These are phyloP conservation scores for Apamea anceps DNA, from an alignment of 2,888 invertebrate genomes.

Conservation along the genomic window DNA sequence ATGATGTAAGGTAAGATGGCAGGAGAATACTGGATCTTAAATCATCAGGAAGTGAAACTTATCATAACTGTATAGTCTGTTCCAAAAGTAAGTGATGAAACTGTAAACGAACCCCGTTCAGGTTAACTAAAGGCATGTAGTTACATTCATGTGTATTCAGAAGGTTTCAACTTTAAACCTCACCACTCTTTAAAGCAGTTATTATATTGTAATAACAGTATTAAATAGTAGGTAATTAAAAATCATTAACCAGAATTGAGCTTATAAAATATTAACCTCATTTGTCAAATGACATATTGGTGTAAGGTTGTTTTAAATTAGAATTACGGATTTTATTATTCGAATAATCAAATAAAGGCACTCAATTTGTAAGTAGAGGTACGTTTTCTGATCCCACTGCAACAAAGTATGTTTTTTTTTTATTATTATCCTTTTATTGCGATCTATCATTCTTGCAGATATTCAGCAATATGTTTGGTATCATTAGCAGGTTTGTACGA, in stretches of 20 bases:
- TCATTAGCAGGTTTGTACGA: too few species aligned
- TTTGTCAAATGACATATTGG: not conserved
- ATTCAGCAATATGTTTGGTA: too few species aligned
- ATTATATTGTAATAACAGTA: not conserved
- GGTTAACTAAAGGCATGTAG: not conserved
- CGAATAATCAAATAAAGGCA: not conserved
- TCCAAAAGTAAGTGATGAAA: too few species aligned
- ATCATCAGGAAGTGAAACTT: not conserved
- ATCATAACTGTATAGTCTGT: not conserved
- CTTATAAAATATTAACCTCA: not conserved
- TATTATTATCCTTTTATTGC: too few species aligned
- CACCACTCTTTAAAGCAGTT: not conserved
- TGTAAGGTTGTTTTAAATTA: not conserved
- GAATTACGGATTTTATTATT: not conserved
- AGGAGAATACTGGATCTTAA: conserved; percentile 1
- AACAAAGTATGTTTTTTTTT: too few species aligned
- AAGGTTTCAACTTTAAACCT: not conserved
- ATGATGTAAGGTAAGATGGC: not conserved
- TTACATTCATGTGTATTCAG: too few species aligned
- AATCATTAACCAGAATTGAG: not conserved
- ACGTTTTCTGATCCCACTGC: not conserved
- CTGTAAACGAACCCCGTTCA: not conserved
- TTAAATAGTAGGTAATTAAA: not conserved
- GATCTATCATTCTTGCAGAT: too few species aligned
- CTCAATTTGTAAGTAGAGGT: not conserved